Evolutionary conservation across 1,140 invertebrate genomes (phyloP).

Genomic region (Drosophila kanapiae): DNA sequence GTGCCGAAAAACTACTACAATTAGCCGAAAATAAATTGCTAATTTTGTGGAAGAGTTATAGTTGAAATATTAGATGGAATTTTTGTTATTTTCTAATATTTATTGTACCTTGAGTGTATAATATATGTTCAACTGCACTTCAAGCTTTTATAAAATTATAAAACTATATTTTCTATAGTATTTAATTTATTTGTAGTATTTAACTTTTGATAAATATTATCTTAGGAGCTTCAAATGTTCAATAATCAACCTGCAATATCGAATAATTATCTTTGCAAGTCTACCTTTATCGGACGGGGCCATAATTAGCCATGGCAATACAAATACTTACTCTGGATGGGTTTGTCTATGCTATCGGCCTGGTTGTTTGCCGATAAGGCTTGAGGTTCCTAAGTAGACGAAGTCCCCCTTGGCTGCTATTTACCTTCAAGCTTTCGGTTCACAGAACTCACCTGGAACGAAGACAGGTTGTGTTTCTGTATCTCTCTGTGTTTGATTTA

Average conservation of each 20-base stretch:
- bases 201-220: not conserved
- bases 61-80: not conserved
- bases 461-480: constrained; percentile 12
- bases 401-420: not conserved
- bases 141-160: not conserved
- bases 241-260: constrained; percentile 4
- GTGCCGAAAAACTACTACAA: not conserved
- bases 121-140: not conserved
- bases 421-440: constrained; percentile 26
- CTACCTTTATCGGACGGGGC: constrained; percentile 15
- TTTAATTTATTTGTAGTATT: not conserved
- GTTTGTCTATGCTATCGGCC: constrained; percentile 44
- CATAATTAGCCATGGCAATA: constrained; percentile 40
- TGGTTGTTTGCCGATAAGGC: constrained; percentile 27
- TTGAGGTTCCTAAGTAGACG: not conserved
- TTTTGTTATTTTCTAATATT: not conserved
- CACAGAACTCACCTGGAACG: constrained; percentile 17
- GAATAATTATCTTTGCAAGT: constrained; percentile 17
- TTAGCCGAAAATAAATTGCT: constrained; percentile 8
- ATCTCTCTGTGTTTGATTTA: constrained; percentile 44
- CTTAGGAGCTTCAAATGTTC: not conserved
- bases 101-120: not conserved
- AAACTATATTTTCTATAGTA: not conserved
- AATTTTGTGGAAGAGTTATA: not conserved
- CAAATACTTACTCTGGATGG: constrained; percentile 19